Evolutionary conservation across 2,797 vertebrate species (phyloP).

Genomic region (Echeneis naucrates): DNA sequence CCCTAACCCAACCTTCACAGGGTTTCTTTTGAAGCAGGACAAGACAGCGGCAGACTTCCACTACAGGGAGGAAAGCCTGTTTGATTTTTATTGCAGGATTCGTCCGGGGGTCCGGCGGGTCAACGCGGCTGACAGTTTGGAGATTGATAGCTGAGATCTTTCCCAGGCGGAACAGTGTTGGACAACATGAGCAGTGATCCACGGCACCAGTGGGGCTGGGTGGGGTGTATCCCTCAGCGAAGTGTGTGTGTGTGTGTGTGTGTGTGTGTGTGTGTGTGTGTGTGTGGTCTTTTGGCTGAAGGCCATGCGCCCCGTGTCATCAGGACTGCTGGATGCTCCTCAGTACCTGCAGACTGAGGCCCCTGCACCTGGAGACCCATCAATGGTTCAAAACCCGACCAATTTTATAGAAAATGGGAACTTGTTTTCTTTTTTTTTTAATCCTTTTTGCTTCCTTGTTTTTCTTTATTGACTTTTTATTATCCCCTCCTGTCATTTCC

Average conservation of each 20-base stretch:
- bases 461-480: slow-evolving; percentile 64
- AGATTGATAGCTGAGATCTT: slow-evolving; percentile 81
- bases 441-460: slow-evolving; percentile 20
- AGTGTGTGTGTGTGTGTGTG: slow-evolving; percentile 25
- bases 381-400: slow-evolving; percentile 35
- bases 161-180: slow-evolving; percentile 69
- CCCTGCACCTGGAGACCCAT: slow-evolving; percentile 48
- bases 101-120: slow-evolving; percentile 67
- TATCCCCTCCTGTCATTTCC: slow-evolving; percentile 77
- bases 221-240: slow-evolving; percentile 39
- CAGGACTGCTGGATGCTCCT: slow-evolving; percentile 46
- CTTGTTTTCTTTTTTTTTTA: neutral
- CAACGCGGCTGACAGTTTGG: slow-evolving; percentile 71
- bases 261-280: slow-evolving; percentile 23
- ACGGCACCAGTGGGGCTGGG: slow-evolving; percentile 55
- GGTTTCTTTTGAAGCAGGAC: slow-evolving; percentile 66
- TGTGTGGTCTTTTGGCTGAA: slow-evolving; percentile 53
- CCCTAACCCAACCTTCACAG: slow-evolving; percentile 68
- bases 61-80: slow-evolving; percentile 56
- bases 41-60: slow-evolving; percentile 66
- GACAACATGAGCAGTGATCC: slow-evolving; percentile 78
- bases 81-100: slow-evolving; percentile 70
- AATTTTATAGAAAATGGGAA: slow-evolving; percentile 42
- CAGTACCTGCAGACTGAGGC: slow-evolving; percentile 40
- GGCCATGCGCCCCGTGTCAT: slow-evolving; percentile 38